Base-by-base conservation (phyloP, 1,140 invertebrate genomes). In the Chelonus insularis region DNA sequence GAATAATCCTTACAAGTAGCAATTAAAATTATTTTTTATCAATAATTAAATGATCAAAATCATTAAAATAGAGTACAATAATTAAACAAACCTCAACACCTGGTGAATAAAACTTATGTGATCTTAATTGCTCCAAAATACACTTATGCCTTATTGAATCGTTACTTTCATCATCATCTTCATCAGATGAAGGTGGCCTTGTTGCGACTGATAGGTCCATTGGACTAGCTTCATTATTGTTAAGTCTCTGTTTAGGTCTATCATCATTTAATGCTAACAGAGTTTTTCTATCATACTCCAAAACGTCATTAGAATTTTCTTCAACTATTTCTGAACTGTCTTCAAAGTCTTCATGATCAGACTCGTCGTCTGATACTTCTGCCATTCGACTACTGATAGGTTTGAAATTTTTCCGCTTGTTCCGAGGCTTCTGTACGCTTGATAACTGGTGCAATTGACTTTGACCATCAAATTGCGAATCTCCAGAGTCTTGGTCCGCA, bases 321-420 rank as follows among this genome's bases (percentile, higher is more conserved):
- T 73, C 71, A 20, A 67, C 45, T 20, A 58, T 57, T 52, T 76
- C 72, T n/a, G 75, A 66, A 1, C 78, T 76, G 1, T 79, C 71
- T 62, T 79, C 65, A 47, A 68, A 76, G 68, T 70, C 72, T 25
- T 76, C 76, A 7, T 75, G 76, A 23, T 76, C 72, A 0, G 66
- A 60, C 54, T 76, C 73, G 41, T 81, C 80, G 64, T 83, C 83
- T 32, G 77, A 80, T n/a, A 82, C 76, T 67, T 81, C 80, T 21
- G 81, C 79, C 74, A 82, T 82, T 50, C 83, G 75, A 56, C 84
- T 85, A 71, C 81, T 85, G 66, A 84, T 80, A 12, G 84, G 84
- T 63, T 85, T 83, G 67, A 85, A 85, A 69, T 85, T 85, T 63
- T 85, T 85, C 21, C 84, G 73, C 62, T 85, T 85, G 68, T 85